phyloP scores from a whole-genome alignment of 2,888 invertebrate genomes.

The Chrysolina oricalcia region DNA sequence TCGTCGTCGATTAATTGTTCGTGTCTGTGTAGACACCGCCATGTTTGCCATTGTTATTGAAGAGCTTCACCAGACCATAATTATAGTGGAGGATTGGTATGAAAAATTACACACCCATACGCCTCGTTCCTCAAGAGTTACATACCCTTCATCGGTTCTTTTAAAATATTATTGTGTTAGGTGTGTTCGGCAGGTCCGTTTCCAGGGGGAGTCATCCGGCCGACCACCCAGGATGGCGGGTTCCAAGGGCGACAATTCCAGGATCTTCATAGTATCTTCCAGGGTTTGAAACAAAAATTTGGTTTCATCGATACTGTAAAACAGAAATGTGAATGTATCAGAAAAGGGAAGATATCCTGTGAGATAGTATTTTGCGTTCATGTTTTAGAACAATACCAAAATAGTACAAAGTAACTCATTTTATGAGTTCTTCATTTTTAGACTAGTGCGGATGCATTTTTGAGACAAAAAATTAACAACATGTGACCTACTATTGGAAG shows the following conservation, averaged over 20 bases:
- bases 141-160: slow-evolving; percentile 46
- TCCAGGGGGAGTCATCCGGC: slow-evolving; percentile 26
- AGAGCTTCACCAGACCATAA: slow-evolving; percentile 49
- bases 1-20: slow-evolving; percentile 46
- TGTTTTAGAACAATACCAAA: too few species aligned
- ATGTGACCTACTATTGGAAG: too few species aligned
- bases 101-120: slow-evolving; percentile 50
- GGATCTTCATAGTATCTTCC: slow-evolving; percentile 20
- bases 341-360: too few species aligned
- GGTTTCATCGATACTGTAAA: too few species aligned
- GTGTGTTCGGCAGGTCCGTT: slow-evolving; percentile 42
- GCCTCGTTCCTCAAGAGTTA: slow-evolving; percentile 47
- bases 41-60: slow-evolving; percentile 49
- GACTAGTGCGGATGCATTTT: too few species aligned
- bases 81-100: slow-evolving; percentile 49
- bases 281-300: too few species aligned
- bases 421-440: too few species aligned
- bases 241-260: background rate
- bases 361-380: too few species aligned
- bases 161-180: slow-evolving; percentile 46
- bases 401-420: too few species aligned
- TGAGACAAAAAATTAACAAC: too few species aligned
- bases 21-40: slow-evolving; percentile 43
- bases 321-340: too few species aligned
- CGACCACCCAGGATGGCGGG: slow-evolving; percentile 22